Conservation (phyloP, 2,113 vertebrate genomes). For the Sander vitreus region DNA sequence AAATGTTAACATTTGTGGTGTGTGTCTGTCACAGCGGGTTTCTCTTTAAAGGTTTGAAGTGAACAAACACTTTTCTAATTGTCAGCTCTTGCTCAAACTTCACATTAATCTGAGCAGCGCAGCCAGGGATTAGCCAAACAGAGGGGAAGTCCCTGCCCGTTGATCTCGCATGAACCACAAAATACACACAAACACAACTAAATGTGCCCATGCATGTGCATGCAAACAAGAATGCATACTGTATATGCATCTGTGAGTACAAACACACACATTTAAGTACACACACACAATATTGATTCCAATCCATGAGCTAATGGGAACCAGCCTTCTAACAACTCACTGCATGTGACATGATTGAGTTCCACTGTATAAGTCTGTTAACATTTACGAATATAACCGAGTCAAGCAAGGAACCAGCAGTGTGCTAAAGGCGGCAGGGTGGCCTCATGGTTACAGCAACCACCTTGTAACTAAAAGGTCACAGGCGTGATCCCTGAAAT, state of each 20-base stretch:
- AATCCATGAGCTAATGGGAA: constrained; percentile 61
- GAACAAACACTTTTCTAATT: constrained; percentile 60
- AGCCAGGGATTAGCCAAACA: constrained; percentile 48
- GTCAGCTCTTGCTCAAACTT: constrained; percentile 54
- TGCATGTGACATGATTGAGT: constrained; percentile 60
- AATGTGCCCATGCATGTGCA: background rate
- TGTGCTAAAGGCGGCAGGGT: constrained; percentile 48
- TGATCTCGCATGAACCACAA: background rate
- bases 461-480: constrained; percentile 68
- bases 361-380: constrained; percentile 66
- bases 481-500: constrained; percentile 47
- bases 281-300: constrained; percentile 56
- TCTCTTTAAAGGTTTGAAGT: constrained; percentile 38
- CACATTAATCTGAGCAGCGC: constrained; percentile 53
- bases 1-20: constrained; percentile 48
- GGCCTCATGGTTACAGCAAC: constrained; percentile 65
- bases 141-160: constrained; percentile 59
- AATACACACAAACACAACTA: constrained; percentile 19
- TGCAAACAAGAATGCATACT: constrained; percentile 8
- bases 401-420: constrained; percentile 49
- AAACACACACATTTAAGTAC: background rate
- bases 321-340: constrained; percentile 55
- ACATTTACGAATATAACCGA: constrained; percentile 61
- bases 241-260: background rate
- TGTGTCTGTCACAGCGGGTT: constrained; percentile 34